Conservation (phyloP, 2,113 vertebrate species). For the Marmota monax region DNA sequence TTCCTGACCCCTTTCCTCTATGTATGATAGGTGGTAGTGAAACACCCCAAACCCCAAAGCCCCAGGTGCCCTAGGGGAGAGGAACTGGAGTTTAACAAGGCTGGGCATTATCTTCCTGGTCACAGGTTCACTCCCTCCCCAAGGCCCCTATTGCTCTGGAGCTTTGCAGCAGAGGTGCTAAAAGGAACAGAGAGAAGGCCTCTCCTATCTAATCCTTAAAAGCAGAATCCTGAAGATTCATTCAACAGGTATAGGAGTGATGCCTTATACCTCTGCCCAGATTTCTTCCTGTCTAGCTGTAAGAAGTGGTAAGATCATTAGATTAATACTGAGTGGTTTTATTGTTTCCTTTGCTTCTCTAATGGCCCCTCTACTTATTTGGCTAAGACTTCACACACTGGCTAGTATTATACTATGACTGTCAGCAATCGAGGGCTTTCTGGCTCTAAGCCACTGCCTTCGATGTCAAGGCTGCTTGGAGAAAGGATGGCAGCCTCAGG, state of each 20-base stretch:
- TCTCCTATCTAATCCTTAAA: conserved; percentile 31
- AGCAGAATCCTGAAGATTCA: conserved; percentile 51
- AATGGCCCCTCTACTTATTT: neutral
- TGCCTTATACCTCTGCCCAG: neutral
- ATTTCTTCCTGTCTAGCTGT: conserved; percentile 27
- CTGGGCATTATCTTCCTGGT: neutral
- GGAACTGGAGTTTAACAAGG: neutral
- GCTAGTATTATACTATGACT: conserved; percentile 35
- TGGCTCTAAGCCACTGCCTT: conserved; percentile 28
- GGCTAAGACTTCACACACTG: conserved; percentile 39
- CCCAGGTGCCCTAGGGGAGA: neutral
- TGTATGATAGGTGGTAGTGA: neutral
- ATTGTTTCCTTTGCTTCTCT: neutral
- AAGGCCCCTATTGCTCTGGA: neutral
- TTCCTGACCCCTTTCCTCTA: neutral
- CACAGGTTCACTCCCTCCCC: neutral
- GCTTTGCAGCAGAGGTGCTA: conserved; percentile 71
- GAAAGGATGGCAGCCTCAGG: conserved; percentile 23
- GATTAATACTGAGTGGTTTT: neutral
- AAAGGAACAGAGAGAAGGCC: neutral
- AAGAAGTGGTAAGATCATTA: conserved; percentile 24
- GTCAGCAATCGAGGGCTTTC: conserved; percentile 33
- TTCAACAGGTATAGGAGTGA: neutral
- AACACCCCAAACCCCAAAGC: neutral
- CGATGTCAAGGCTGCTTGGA: conserved; percentile 30